phyloP scores from a whole-genome alignment of 2,113 vertebrate species.

The Tragelaphus imberbis region DNA sequence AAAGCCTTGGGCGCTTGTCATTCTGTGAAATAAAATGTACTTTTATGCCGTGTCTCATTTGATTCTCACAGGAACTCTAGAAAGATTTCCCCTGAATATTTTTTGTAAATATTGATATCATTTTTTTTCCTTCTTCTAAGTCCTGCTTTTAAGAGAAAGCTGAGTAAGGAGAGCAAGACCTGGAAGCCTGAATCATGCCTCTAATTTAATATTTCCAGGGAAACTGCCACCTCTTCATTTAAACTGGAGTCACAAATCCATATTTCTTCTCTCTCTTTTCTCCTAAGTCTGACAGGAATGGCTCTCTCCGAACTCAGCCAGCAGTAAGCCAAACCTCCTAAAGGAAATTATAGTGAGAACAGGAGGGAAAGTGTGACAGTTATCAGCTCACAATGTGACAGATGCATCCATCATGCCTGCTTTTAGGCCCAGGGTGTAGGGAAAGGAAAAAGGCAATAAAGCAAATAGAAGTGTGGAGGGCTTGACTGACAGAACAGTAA shows the following conservation, averaged over 20 bases:
- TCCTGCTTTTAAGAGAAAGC: conserved; percentile 22
- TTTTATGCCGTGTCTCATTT: not conserved
- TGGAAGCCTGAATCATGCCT: not conserved
- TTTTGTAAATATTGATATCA: not conserved
- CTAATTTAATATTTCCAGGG: conserved; percentile 59
- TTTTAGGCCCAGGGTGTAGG: conserved; percentile 32
- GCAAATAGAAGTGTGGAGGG: not conserved
- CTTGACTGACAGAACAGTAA: not conserved
- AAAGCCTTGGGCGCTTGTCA: not conserved
- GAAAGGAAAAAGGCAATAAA: conserved; percentile 47
- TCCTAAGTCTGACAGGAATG: conserved; percentile 57
- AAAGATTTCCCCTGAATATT: not conserved
- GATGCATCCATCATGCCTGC: conserved; percentile 59
- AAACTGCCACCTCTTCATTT: conserved; percentile 53
- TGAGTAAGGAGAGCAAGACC: not conserved
- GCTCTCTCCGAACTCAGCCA: conserved; percentile 17
- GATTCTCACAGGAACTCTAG: not conserved
- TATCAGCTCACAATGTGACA: conserved; percentile 62
- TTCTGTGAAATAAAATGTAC: not conserved
- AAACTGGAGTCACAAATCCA: conserved; percentile 36
- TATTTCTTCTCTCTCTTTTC: conserved; percentile 60
- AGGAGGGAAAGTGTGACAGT: conserved; percentile 54
- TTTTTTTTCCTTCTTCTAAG: not conserved
- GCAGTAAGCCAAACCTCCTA: conserved; percentile 36
- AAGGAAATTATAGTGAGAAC: conserved; percentile 57